phyloP scores from a whole-genome alignment of 2,113 vertebrate species.

The Pantherophis guttatus region DNA sequence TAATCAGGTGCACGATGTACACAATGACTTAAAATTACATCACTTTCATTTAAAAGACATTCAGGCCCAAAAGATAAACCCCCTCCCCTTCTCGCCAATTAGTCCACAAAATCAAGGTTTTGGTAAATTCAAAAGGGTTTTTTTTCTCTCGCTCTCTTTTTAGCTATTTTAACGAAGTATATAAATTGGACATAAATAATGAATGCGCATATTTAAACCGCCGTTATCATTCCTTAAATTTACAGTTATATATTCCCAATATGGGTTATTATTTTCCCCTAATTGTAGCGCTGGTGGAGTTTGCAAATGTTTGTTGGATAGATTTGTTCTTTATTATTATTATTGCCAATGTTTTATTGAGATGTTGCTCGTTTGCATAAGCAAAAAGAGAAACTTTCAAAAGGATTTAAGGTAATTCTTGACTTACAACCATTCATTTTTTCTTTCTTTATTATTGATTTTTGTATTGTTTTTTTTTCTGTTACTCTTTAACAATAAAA shows the following conservation, averaged over 20 bases:
- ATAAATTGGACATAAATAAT: background rate
- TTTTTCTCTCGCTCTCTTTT: background rate
- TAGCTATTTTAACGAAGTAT: background rate
- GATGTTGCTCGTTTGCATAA: background rate
- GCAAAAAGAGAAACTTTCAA: background rate
- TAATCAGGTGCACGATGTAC: background rate
- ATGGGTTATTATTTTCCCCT: background rate
- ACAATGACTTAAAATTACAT: background rate
- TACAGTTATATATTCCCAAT: background rate
- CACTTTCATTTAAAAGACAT: background rate
- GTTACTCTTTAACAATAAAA: too few relatives aligned
- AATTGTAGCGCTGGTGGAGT: background rate
- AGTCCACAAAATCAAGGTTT: background rate
- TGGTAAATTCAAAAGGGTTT: background rate
- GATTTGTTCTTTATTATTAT: background rate
- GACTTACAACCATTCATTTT: too few relatives aligned
- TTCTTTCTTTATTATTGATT: too few relatives aligned
- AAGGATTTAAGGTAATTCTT: background rate
- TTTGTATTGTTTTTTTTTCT: too few relatives aligned
- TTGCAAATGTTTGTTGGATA: background rate
- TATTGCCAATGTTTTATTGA: background rate
- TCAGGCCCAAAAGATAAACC: background rate
- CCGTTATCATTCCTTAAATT: background rate
- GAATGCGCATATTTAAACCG: background rate
- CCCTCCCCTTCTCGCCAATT: background rate